Percentiles rank a stretch among this genome's conserved stretches.
These are phyloP conservation scores for Lycodopsis pacificus DNA, from an alignment of 2,797 vertebrate genomes.

Conservation along the genomic window DNA sequence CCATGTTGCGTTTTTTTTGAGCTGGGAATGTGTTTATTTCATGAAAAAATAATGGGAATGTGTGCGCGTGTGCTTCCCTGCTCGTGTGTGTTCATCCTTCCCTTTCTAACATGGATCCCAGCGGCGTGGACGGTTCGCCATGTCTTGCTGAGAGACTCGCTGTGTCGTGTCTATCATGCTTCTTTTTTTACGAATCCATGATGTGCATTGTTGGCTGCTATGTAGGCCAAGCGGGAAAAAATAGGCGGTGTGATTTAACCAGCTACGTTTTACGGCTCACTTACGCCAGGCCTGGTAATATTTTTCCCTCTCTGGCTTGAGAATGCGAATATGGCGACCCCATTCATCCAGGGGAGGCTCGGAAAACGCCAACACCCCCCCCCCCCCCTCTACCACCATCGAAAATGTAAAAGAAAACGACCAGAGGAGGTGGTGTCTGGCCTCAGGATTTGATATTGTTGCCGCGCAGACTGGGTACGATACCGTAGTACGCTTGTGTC, in stretches of 20 bases:
- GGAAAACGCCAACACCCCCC: constrained; percentile 61
- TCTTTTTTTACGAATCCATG: constrained; percentile 22
- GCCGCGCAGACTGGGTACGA: constrained; percentile 60
- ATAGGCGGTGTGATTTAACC: constrained; percentile 49
- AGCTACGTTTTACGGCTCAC: constrained; percentile 26
- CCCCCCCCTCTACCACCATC: background rate
- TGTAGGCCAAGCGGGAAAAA: constrained; percentile 55
- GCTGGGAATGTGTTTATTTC: constrained; percentile 66
- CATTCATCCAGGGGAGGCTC: constrained; percentile 83
- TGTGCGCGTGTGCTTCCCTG: constrained; percentile 35
- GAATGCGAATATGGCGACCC: constrained; percentile 84
- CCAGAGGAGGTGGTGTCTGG: constrained; percentile 71
- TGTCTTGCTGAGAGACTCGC: constrained; percentile 58
- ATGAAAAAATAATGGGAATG: constrained; percentile 68
- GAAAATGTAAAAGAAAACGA: constrained; percentile 11
- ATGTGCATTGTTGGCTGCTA: constrained; percentile 58
- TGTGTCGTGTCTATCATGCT: constrained; percentile 48
- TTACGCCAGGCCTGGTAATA: constrained; percentile 36
- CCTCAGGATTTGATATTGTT: constrained; percentile 70
- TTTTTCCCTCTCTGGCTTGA: constrained; percentile 45
- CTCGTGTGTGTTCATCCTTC: constrained; percentile 39
- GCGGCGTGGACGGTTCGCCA: constrained; percentile 72
- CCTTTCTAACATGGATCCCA: constrained; percentile 74
- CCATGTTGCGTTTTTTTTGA: constrained; percentile 57
- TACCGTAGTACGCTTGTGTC: background rate